Conservation (phyloP, 2,797 vertebrate genomes). For the Mus spretus region DNA sequence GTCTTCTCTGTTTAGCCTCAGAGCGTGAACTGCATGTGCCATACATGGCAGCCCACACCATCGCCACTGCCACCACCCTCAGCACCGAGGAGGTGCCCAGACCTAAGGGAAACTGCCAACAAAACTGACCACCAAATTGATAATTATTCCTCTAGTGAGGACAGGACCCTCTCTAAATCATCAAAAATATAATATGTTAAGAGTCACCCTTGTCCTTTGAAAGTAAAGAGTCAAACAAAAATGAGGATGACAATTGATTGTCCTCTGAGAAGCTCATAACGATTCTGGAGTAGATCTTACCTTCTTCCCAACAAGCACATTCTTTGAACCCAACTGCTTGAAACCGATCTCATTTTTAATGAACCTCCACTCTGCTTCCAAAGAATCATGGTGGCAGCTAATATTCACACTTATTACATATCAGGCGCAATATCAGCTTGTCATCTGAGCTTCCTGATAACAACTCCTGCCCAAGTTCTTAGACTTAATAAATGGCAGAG, state of each 20-base stretch:
- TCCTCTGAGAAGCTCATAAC: background rate
- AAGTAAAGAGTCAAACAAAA: slow-evolving; percentile 12
- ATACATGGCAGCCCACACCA: background rate
- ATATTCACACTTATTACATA: background rate
- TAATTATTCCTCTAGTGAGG: background rate
- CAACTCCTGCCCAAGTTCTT: background rate
- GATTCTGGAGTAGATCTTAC: background rate
- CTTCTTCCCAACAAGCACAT: background rate
- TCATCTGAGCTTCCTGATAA: background rate
- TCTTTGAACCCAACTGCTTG: background rate
- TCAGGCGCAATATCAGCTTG: background rate
- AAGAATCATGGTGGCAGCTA: background rate
- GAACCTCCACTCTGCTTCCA: background rate
- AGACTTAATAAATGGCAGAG: background rate
- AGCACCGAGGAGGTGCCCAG: background rate
- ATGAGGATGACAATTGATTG: background rate
- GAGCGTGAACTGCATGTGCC: slow-evolving; percentile 1
- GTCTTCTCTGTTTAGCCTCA: slow-evolving; percentile 47
- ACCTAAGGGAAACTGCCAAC: background rate
- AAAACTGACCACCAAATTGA: background rate
- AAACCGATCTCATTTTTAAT: background rate
- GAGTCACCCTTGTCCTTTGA: background rate
- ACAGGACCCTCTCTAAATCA: background rate
- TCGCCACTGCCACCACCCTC: background rate
- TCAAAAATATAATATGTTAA: slow-evolving; percentile 31